A percentile compares a stretch with the other conserved stretches of the same genome.
Evolutionary conservation across 2,797 vertebrate genomes (phyloP).

Genomic region (Hippocampus kuda): DNA sequence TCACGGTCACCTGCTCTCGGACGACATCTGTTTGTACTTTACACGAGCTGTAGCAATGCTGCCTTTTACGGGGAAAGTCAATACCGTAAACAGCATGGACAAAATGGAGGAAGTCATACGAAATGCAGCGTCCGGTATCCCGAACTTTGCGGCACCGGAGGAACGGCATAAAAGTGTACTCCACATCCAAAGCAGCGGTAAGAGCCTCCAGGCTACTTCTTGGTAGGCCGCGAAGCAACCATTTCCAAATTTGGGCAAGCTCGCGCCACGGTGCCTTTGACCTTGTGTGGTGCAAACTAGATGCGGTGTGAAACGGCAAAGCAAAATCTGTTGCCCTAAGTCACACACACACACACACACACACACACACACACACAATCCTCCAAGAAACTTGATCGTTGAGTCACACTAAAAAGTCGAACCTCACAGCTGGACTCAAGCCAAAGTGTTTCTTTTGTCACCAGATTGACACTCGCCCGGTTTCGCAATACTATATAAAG

Average conservation of each 20-base stretch:
- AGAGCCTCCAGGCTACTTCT: too few relatives aligned
- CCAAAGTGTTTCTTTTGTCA: neutral
- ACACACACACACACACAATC: neutral
- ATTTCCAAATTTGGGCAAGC: neutral
- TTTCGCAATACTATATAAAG: too few relatives aligned
- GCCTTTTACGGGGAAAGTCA: too few relatives aligned
- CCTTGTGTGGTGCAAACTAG: too few relatives aligned
- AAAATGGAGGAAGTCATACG: too few relatives aligned
- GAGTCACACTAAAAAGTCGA: neutral
- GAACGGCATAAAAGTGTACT: neutral
- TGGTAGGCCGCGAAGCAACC: too few relatives aligned
- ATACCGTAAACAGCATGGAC: too few relatives aligned
- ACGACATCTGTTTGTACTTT: neutral
- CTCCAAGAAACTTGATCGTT: neutral
- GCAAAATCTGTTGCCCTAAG: neutral
- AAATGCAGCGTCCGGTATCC: too few relatives aligned
- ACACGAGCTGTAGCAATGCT: too few relatives aligned
- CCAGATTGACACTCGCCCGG: neutral
- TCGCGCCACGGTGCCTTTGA: too few relatives aligned
- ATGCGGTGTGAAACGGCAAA: neutral
- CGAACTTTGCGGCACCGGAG: too few relatives aligned
- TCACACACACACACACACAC: neutral
- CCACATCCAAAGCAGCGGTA: too few relatives aligned
- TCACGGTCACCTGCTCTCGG: constrained; percentile 1
- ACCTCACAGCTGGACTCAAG: neutral